Evolutionary conservation across 2,113 vertebrate genomes (phyloP).

Genomic region (Sakesphorus luctuosus): DNA sequence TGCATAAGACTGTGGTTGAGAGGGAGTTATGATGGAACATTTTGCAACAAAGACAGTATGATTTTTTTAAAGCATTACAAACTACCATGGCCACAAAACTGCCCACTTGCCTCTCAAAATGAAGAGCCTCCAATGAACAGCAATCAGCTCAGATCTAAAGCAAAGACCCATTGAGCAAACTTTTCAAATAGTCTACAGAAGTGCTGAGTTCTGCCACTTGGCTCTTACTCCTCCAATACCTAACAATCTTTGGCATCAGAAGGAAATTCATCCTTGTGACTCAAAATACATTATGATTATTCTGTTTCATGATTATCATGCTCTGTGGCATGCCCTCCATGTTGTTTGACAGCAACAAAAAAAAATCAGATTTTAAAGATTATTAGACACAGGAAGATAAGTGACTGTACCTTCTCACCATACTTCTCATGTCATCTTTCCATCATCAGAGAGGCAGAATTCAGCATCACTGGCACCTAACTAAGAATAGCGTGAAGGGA

Average conservation of each 20-base stretch:
- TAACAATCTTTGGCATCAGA: background rate
- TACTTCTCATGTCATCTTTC: background rate
- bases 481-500: background rate
- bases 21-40: background rate
- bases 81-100: background rate
- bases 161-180: background rate
- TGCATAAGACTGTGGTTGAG: background rate
- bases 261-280: background rate
- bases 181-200: background rate
- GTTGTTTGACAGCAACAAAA: background rate
- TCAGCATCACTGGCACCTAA: background rate
- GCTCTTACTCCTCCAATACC: background rate
- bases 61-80: background rate
- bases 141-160: background rate
- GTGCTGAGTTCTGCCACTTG: background rate
- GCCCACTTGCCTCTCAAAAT: background rate
- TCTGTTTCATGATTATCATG: background rate
- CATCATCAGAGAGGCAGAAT: background rate
- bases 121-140: background rate
- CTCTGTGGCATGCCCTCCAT: background rate
- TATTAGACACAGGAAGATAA: background rate
- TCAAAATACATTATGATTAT: background rate
- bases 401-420: background rate
- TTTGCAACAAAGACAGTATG: background rate
- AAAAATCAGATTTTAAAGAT: background rate